Evolutionary conservation across 2,888 invertebrate species (phyloP).

Genomic region (Chirona hameri): DNA sequence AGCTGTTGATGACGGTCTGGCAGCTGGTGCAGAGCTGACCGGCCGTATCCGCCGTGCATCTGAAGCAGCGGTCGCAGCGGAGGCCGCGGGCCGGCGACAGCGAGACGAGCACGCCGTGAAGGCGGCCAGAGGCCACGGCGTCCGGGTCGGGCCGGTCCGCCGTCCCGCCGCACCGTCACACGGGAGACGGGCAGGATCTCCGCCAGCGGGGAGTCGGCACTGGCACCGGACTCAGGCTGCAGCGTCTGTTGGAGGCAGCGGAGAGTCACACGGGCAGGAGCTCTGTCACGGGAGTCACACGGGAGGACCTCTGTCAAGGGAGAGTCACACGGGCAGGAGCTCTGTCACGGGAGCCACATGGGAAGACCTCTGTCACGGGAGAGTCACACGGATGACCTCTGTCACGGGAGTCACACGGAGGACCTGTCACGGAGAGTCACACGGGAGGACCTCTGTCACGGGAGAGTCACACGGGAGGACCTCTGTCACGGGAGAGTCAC

Average conservation of each 20-base stretch:
- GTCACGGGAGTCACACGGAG: too few relatives aligned
- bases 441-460: too few relatives aligned
- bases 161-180: not conserved
- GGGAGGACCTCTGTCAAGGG: too few relatives aligned
- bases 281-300: too few relatives aligned
- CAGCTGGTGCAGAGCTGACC: not conserved
- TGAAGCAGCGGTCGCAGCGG: constrained; percentile 13
- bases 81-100: not conserved
- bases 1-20: not conserved
- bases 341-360: not conserved
- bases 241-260: not conserved
- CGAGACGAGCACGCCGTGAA: not conserved
- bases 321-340: not conserved
- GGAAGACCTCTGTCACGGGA: too few relatives aligned
- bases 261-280: not conserved
- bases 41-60: not conserved
- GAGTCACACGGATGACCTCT: too few relatives aligned
- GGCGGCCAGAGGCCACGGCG: not conserved
- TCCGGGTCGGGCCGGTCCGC: not conserved
- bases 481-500: too few relatives aligned
- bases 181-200: not conserved
- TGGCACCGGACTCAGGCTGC: not conserved
- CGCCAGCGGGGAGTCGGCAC: not conserved
- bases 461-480: too few relatives aligned
- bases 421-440: too few relatives aligned